phyloP scores from a whole-genome alignment of 2,113 vertebrate species.

The Hemichromis elongatus region DNA sequence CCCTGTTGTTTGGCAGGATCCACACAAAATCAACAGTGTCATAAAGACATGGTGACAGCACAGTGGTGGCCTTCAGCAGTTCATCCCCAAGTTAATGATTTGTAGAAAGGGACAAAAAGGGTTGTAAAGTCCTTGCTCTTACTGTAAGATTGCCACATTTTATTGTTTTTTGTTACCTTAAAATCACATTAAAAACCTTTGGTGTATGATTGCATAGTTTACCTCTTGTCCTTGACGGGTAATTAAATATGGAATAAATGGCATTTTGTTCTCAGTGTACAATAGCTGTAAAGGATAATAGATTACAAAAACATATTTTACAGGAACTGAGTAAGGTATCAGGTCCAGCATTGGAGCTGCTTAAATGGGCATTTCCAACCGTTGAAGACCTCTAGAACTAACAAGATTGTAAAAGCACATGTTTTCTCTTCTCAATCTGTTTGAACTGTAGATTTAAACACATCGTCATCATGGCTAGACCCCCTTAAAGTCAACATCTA shows the following conservation, averaged over 20 bases:
- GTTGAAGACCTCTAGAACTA: neutral
- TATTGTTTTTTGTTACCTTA: neutral
- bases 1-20: conserved; percentile 46
- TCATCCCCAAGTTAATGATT: neutral
- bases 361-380: neutral
- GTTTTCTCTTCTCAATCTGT: neutral
- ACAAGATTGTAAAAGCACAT: neutral
- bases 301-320: neutral
- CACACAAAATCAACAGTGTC: conserved; percentile 16
- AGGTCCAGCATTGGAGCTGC: neutral
- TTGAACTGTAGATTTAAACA: neutral
- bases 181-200: neutral
- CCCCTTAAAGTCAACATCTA: neutral
- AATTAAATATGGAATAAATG: neutral
- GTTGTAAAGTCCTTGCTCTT: neutral
- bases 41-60: conserved; percentile 4
- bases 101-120: neutral
- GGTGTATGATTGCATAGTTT: neutral
- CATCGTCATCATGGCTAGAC: neutral
- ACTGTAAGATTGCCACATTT: neutral
- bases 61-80: neutral
- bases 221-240: neutral
- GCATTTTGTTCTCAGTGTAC: neutral
- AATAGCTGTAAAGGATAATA: neutral
- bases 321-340: neutral